A percentile compares a stretch with the other conserved stretches of the same genome.
phyloP scores from a whole-genome alignment of 2,113 vertebrate genomes.

The Megaceryle torquata region DNA sequence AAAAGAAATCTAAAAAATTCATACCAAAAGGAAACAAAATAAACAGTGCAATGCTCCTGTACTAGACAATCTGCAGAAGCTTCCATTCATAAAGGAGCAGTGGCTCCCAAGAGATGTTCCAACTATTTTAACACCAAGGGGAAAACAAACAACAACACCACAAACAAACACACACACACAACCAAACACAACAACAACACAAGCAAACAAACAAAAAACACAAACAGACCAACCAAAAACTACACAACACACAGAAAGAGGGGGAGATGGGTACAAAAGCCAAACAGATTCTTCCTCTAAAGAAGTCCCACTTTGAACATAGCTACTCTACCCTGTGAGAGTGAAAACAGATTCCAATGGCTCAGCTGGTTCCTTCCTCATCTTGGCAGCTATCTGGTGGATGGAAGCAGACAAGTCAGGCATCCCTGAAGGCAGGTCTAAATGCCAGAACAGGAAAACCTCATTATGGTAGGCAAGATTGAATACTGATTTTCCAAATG shows the following conservation, averaged over 20 bases:
- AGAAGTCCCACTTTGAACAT: background rate
- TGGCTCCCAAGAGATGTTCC: background rate
- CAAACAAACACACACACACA: too few relatives aligned
- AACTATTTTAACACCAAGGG: background rate
- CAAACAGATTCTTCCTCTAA: background rate
- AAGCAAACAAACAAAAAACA: too few relatives aligned
- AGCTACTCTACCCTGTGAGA: background rate
- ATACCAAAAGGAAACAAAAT: background rate
- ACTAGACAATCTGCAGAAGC: background rate
- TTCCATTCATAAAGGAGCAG: background rate
- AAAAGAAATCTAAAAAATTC: background rate
- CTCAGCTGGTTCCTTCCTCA: background rate
- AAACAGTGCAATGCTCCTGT: background rate
- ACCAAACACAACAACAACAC: too few relatives aligned
- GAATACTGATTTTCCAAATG: background rate
- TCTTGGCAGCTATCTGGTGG: background rate
- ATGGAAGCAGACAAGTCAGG: background rate
- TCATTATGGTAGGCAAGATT: background rate
- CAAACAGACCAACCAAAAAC: too few relatives aligned
- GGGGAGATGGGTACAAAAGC: too few relatives aligned
- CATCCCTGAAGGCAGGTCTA: background rate
- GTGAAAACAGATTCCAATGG: background rate
- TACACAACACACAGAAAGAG: background rate
- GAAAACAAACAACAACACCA: too few relatives aligned
- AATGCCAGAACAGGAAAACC: background rate